Evolutionary conservation across 2,888 invertebrate genomes (phyloP), one percentile per base, ranked within the genome.

Genomic region (Scaptomyza caliginosa): DNA sequence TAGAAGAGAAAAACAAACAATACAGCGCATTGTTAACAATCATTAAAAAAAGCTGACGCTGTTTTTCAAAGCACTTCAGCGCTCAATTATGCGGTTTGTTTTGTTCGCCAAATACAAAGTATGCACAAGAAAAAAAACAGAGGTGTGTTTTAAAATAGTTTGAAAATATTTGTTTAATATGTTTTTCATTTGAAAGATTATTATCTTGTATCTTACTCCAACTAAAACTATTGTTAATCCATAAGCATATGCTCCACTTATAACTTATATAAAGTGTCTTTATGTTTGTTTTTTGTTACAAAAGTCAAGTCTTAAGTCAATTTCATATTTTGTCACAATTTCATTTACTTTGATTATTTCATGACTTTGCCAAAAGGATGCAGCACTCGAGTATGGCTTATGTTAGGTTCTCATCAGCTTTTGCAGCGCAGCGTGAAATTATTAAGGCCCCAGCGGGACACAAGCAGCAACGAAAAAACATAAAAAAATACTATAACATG

Each of bases 351-450:
- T 55, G 58, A 43, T 54, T 55, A 43, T 38, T 43, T 55, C 42
- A 58, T 8, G 28, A 17, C 24, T 32, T 45, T 17, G 30, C 13
- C 17, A 51, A 51, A 36, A n/a, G n/a, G n/a, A n/a, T n/a, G n/a
- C n/a, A n/a, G 7, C n/a, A 45, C 16, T 46, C 7, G 7, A 46
- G 26, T 7, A 24, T 40, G 21, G 8, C 30, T 49, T 54, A 26
- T 54, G 7, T 7, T 17, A 26, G 24, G 10, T 30, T 46, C 38
- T 60, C 42, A 34, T 23, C 54, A 38, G 11, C 28, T 51, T 51
- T 21, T 63, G 58, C 72, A 66, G 39, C 75, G 50, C 78, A 68
- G 81, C 70, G 62, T 74, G 81, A 81, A 75, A 86, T 84, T 58
- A 62, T 86, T 82, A 58, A 52, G 66, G 49, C 48, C 64, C 38